Percentiles rank a stretch among this genome's conserved stretches.
These are phyloP conservation scores for Limonius californicus DNA, from an alignment of 1,140 invertebrate species.

Conservation along the genomic window DNA sequence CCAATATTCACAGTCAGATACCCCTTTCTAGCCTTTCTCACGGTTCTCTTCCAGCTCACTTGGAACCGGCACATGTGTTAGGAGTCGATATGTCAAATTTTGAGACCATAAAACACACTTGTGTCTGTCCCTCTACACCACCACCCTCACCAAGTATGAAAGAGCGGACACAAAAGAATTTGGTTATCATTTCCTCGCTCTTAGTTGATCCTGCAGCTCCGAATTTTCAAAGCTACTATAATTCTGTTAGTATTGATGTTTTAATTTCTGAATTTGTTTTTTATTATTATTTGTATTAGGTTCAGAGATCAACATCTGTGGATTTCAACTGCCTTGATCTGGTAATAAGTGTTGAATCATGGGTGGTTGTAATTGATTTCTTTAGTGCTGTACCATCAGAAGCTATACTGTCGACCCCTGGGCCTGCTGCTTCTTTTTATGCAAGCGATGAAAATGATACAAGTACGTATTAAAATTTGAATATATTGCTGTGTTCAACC, in stretches of 20 bases:
- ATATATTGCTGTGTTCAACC: too few relatives aligned
- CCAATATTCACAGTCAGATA: slow-evolving; percentile 51
- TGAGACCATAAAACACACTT: not conserved
- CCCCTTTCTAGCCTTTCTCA: slow-evolving; percentile 33
- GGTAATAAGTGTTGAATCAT: slow-evolving; percentile 86
- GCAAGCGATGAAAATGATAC: too few relatives aligned
- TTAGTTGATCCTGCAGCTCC: slow-evolving; percentile 58
- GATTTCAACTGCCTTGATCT: slow-evolving; percentile 91
- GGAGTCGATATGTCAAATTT: slow-evolving; percentile 30
- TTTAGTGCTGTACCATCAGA: slow-evolving; percentile 61
- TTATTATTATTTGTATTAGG: slow-evolving; percentile 9
- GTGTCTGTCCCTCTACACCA: slow-evolving; percentile 61
- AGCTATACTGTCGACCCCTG: too few relatives aligned
- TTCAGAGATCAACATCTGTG: slow-evolving; percentile 55
- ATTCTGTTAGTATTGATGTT: slow-evolving; percentile 48
- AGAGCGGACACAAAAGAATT: slow-evolving; percentile 36
- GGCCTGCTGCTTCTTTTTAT: too few relatives aligned
- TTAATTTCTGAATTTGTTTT: not conserved
- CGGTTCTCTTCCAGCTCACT: slow-evolving; percentile 64
- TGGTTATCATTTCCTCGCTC: slow-evolving; percentile 60
- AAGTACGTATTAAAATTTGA: too few relatives aligned
- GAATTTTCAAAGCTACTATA: slow-evolving; percentile 55
- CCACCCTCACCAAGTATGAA: slow-evolving; percentile 52
- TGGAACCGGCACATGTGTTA: slow-evolving; percentile 57
- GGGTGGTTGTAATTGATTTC: slow-evolving; percentile 92